phyloP scores from a whole-genome alignment of 2,113 vertebrate species.

The Bos indicus region DNA sequence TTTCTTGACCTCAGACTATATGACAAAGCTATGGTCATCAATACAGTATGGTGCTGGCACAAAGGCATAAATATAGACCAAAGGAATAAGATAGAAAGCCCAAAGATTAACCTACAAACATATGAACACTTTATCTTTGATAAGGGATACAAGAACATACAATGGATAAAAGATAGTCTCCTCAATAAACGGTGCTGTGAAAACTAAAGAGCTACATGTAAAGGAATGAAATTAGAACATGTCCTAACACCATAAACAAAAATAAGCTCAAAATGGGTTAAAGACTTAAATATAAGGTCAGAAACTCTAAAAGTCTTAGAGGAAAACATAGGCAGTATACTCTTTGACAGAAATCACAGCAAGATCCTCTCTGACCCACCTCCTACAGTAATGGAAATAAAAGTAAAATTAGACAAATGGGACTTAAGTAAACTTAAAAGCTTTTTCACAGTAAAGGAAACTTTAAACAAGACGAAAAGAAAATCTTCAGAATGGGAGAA shows the following conservation, averaged over 20 bases:
- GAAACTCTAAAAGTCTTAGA: not conserved
- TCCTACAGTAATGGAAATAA: not conserved
- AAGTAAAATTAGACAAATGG: not conserved
- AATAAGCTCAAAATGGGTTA: not conserved
- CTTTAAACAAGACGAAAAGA: not conserved
- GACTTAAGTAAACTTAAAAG: not conserved
- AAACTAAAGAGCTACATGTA: not conserved
- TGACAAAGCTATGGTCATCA: not conserved
- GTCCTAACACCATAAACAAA: not conserved
- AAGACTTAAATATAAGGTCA: not conserved
- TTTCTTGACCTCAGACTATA: not conserved
- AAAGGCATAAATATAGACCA: not conserved
- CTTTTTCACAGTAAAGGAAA: not conserved
- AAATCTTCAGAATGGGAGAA: not conserved
- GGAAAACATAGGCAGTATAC: not conserved
- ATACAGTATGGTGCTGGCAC: not conserved
- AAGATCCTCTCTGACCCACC: not conserved
- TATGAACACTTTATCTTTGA: not conserved
- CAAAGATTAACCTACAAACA: not conserved
- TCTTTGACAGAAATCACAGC: not conserved
- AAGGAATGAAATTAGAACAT: not conserved
- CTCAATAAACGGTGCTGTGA: not conserved
- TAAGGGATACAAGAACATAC: not conserved
- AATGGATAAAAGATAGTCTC: not conserved
- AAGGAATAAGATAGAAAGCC: not conserved